Base-by-base conservation (phyloP, 2,888 invertebrate genomes). In the Pandemis cinnamomeana region DNA sequence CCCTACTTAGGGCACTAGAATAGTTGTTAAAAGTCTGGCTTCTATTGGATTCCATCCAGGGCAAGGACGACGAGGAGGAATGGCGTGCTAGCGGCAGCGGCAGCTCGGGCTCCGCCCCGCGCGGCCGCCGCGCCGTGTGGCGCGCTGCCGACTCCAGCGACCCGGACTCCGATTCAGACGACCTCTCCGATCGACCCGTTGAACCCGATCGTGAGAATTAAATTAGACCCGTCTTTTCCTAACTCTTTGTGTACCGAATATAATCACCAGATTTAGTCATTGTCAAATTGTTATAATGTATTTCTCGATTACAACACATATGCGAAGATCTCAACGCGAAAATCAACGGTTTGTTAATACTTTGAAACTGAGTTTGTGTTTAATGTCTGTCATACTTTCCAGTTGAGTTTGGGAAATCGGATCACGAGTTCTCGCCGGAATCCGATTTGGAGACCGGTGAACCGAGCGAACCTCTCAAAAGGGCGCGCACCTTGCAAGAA, bases 371-470 rank as follows among this genome's bases (percentile, higher is more conserved):
- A 53, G 15, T 53, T 15, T 53, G 6, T 53, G n/a, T n/a, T 53
- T 11, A 46, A 46, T 5, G 3, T 11, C 0, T 44, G 44, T 7
- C 44, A 11, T 46, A 5, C 55, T 41, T 36, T 46, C 13, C 87
- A 90, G 90, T 89, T 78, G 91, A 89, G n/a, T 89, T 85, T 80
- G 85, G 84, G 15, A 97, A 96, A 85, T 98, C 98, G 0, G 98
- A 98, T 87, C 98, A 98, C 83, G 99, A 99, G 89, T 98, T 98
- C 88, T 98, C 98, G 0, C 98, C 98, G 0, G 98, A 98, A 84
- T 98, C 98, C 0, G 98, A 94, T 76, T 81, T 94, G 75, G 94
- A 98, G 83, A 97, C 96, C 77, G 96, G 96, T 55, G 96, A 96
- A 71, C 96, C 96, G 7, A 96, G 87, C 5, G 96, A 96, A 77